These are phyloP conservation scores for Choreutis nemorana DNA, from an alignment of 2,888 invertebrate genomes.

Conservation along the genomic window DNA sequence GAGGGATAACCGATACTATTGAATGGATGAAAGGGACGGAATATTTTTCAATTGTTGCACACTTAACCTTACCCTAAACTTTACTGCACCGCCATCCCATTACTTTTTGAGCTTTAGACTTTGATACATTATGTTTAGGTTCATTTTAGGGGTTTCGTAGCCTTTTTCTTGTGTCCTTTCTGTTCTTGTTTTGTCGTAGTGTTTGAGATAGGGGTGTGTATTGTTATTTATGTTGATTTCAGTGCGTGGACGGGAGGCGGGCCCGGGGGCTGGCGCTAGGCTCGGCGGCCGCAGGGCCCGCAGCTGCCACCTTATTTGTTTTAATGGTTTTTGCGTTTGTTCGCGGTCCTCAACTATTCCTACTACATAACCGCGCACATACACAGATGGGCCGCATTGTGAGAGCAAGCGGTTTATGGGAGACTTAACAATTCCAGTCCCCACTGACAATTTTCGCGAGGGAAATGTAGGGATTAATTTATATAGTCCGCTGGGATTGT, in stretches of 20 bases:
- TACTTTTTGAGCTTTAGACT: slow-evolving; percentile 16
- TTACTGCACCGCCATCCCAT: slow-evolving; percentile 13
- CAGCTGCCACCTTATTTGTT: slow-evolving; percentile 57
- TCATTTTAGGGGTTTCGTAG: slow-evolving; percentile 13
- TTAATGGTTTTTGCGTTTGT: slow-evolving; percentile 53
- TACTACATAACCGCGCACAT: slow-evolving; percentile 31
- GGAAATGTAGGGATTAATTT: slow-evolving; percentile 19
- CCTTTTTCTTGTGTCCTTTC: slow-evolving; percentile 18
- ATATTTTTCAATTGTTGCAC: slow-evolving; percentile 66
- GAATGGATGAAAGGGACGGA: slow-evolving; percentile 60
- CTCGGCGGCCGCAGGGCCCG: slow-evolving; percentile 39
- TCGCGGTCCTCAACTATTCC: slow-evolving; percentile 30
- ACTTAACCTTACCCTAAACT: slow-evolving; percentile 24
- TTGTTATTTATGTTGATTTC: slow-evolving; percentile 66
- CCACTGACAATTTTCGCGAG: slow-evolving; percentile 4
- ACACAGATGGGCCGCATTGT: slow-evolving; percentile 22
- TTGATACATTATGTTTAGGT: slow-evolving; percentile 9
- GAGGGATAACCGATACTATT: slow-evolving; percentile 50
- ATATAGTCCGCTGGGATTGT: too few relatives aligned
- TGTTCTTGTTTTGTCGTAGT: slow-evolving; percentile 28
- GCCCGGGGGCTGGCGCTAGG: slow-evolving; percentile 46
- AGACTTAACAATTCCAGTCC: slow-evolving; percentile 31
- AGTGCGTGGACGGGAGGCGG: slow-evolving; percentile 54
- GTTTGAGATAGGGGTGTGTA: slow-evolving; percentile 64
- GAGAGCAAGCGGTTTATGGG: slow-evolving; percentile 31